Evolutionary conservation across 2,888 invertebrate species (phyloP).

Genomic region (Meta bourneti): DNA sequence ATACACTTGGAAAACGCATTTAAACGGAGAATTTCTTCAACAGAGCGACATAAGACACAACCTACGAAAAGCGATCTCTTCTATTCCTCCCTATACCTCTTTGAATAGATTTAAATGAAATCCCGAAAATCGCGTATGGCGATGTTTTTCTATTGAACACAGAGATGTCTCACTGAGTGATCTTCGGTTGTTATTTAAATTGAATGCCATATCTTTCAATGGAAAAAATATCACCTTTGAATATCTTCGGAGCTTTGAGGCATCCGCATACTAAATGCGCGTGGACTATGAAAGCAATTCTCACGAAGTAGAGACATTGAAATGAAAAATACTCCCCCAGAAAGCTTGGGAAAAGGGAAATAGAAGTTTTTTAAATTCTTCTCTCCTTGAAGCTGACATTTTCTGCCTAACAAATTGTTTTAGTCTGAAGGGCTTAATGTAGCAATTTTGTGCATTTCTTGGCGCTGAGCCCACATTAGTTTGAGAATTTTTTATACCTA

Average conservation of each 20-base stretch:
- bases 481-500: not conserved
- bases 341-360: slow-evolving; percentile 8
- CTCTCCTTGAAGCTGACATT: slow-evolving; percentile 25
- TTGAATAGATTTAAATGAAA: not conserved
- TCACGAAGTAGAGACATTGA: slow-evolving; percentile 28
- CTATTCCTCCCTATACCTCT: not conserved
- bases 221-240: not conserved
- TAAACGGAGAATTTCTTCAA: not conserved
- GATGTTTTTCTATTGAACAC: not conserved
- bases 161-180: not conserved
- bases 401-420: slow-evolving; percentile 40
- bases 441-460: slow-evolving; percentile 31
- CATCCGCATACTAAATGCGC: too few relatives aligned
- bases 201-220: not conserved
- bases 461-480: not conserved
- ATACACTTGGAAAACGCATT: not conserved
- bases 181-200: slow-evolving; percentile 12
- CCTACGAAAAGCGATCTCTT: not conserved
- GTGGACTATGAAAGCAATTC: slow-evolving; percentile 23
- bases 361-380: slow-evolving; percentile 1
- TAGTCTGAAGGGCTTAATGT: slow-evolving; percentile 14
- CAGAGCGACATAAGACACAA: not conserved
- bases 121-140: not conserved
- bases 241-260: not conserved
- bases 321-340: slow-evolving; percentile 37